Evolutionary conservation across 2,113 vertebrate genomes (phyloP), one percentile per base, ranked within the genome.

Genomic region (Panurus biarmicus): DNA sequence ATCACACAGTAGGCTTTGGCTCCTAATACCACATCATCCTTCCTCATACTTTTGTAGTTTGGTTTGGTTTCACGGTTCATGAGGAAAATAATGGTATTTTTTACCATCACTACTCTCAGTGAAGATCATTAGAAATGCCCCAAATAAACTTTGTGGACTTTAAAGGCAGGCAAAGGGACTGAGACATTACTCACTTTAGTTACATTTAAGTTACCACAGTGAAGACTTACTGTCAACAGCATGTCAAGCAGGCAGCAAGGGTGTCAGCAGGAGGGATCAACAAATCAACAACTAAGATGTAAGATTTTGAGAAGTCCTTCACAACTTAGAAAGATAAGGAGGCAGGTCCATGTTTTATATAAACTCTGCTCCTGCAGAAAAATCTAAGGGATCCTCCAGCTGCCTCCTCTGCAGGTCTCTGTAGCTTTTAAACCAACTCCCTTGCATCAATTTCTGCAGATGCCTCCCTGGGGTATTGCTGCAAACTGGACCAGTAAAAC

Each of bases 1-100:
- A 94, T 90, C 14, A n/a, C 91, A 91, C 48, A 47, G 78, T n/a
- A 91, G 74, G 57, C 79, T 96, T 90, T 93, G 58, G 47, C 29
- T 95, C 94, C 81, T 85, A 92, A 92, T 40, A 87, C 50, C 2
- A 0, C 69, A 95, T 60, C 65, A 91, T 65, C 51, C 73, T 97
- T 57, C 79, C 17, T 54, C 74, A 85, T 36, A 84, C 51, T 93
- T 95, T 21, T 31, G 47, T 64, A 85, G 89, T 94, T 89, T 44
- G 76, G 45, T 85, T 94, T 40, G 56, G 58, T 85, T 94, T 94
- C 87, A 94, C 0, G 5, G 74, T 70, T 91, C 93, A 87, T 5
- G 20, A 89, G 24, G 64, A 89, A 94, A 93, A 85, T 38, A 87
- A 91, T 79, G 33, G 47, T 70, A 76, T 69, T 86, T 89, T 92